A percentile compares a stretch with the other conserved stretches of the same genome.
phyloP scores from a whole-genome alignment of 2,888 invertebrate species.

The Hypolimnas misippus region DNA sequence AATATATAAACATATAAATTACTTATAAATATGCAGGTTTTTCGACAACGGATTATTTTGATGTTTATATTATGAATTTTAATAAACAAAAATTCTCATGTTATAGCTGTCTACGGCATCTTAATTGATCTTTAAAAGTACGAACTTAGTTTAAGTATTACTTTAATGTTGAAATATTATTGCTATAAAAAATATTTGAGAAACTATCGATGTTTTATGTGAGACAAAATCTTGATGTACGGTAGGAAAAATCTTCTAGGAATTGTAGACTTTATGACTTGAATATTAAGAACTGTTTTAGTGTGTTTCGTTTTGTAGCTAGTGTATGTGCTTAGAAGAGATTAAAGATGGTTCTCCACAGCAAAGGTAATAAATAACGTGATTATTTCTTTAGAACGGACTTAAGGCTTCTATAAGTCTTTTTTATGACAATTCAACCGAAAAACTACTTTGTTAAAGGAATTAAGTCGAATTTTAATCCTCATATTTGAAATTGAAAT shows the following conservation, averaged over 20 bases:
- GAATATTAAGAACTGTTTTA: slow-evolving; percentile 19
- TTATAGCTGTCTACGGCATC: slow-evolving; percentile 44
- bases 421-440: slow-evolving; percentile 68
- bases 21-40: slow-evolving; percentile 31
- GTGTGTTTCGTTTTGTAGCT: slow-evolving; percentile 11
- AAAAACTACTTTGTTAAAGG: slow-evolving; percentile 65
- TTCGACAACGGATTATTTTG: slow-evolving; percentile 37
- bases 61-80: slow-evolving; percentile 36
- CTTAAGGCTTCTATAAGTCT: slow-evolving; percentile 60
- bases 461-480: slow-evolving; percentile 55
- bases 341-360: slow-evolving; percentile 75
- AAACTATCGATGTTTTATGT: slow-evolving; percentile 72
- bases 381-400: slow-evolving; percentile 79
- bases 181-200: slow-evolving; percentile 64
- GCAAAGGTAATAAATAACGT: slow-evolving; percentile 78
- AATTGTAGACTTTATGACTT: slow-evolving; percentile 16
- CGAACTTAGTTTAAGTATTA: slow-evolving; percentile 54
- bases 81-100: slow-evolving; percentile 30
- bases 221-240: slow-evolving; percentile 70
- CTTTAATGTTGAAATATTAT: slow-evolving; percentile 56
- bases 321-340: slow-evolving; percentile 68
- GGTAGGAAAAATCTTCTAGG: slow-evolving; percentile 10
- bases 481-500: slow-evolving; percentile 37
- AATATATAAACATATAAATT: slow-evolving; percentile 38
- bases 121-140: slow-evolving; percentile 60